These are phyloP conservation scores for Anarhynchus alexandrinus DNA, from an alignment of 2,113 vertebrate species.

Conservation along the genomic window DNA sequence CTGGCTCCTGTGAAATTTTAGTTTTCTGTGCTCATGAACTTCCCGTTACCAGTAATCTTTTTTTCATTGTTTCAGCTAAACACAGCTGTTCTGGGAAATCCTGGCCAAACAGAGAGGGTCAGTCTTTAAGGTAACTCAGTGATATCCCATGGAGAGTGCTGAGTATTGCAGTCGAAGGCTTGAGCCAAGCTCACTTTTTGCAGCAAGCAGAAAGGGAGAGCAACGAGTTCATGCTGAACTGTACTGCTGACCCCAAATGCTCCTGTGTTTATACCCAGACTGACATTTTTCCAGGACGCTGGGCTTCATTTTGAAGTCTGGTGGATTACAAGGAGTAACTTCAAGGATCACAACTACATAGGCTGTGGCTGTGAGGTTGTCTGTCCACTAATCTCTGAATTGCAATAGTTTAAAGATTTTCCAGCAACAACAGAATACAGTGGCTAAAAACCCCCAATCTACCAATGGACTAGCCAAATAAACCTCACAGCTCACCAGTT, in stretches of 20 bases:
- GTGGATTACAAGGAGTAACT: neutral
- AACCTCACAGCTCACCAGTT: neutral
- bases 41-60: neutral
- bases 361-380: neutral
- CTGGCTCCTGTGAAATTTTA: neutral
- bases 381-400: neutral
- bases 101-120: neutral
- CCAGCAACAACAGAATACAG: neutral
- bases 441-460: neutral
- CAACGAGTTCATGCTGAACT: neutral
- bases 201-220: neutral
- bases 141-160: neutral
- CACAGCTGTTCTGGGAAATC: slow-evolving; percentile 32
- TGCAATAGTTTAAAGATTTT: neutral
- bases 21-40: neutral
- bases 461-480: neutral
- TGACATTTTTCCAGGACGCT: neutral
- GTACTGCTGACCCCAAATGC: neutral
- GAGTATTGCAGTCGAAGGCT: neutral
- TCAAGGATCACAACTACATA: neutral
- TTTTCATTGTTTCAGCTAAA: slow-evolving; percentile 17
- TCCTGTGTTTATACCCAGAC: neutral
- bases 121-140: neutral
- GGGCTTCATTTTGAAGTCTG: neutral
- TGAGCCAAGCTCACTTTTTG: neutral